phyloP scores from a whole-genome alignment of 2,888 invertebrate genomes.

The Dryobota labecula region DNA sequence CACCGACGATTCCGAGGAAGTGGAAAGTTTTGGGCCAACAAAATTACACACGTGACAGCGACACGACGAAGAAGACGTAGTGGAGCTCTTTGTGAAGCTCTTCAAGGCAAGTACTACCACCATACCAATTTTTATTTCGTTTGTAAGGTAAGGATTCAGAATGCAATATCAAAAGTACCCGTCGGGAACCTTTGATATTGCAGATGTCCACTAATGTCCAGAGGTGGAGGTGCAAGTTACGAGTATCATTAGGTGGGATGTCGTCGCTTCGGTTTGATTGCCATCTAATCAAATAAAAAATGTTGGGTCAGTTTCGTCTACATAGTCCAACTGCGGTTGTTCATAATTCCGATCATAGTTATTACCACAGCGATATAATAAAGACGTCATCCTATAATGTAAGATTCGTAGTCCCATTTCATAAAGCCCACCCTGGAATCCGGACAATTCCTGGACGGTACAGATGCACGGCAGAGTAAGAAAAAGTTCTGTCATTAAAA shows the following conservation, averaged over 20 bases:
- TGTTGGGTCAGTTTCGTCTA: not conserved
- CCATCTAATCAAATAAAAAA: not conserved
- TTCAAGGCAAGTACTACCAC: not conserved
- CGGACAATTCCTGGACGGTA: not conserved
- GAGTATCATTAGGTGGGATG: not conserved
- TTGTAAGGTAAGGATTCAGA: not conserved
- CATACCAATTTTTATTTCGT: not conserved
- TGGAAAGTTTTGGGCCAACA: not conserved
- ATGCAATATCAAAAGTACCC: too few relatives aligned
- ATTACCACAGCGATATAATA: slow-evolving; percentile 28
- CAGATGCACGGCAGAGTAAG: not conserved
- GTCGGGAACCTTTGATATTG: not conserved
- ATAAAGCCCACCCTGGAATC: not conserved
- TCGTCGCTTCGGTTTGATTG: not conserved
- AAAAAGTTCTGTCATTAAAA: slow-evolving; percentile 17
- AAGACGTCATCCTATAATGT: slow-evolving; percentile 17
- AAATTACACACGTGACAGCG: too few relatives aligned
- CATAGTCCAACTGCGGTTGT: not conserved
- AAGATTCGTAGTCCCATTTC: not conserved
- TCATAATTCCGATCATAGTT: slow-evolving; percentile 30
- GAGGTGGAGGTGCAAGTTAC: not conserved
- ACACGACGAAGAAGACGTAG: not conserved
- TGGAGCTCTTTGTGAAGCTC: not conserved
- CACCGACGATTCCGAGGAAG: not conserved
- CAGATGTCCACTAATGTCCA: not conserved